These are phyloP conservation scores for Dolichotis patagonum DNA, from an alignment of 2,113 vertebrate genomes.

Conservation along the genomic window DNA sequence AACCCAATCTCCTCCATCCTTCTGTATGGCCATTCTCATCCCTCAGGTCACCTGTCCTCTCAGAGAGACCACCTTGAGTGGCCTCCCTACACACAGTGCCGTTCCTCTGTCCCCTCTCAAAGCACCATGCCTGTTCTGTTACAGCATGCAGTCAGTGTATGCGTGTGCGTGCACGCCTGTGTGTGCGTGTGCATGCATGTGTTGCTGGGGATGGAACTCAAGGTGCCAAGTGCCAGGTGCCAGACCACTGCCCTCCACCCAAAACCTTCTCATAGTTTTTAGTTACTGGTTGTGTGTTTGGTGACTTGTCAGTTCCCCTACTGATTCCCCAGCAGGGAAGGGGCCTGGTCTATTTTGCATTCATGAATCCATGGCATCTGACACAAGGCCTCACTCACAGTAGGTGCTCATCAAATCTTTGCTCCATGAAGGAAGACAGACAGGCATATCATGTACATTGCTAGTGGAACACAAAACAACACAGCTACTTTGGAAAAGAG, in stretches of 20 bases:
- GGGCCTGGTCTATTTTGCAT: neutral
- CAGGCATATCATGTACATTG: neutral
- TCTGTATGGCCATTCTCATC: neutral
- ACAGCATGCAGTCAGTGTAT: neutral
- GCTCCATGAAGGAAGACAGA: neutral
- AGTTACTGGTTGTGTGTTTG: neutral
- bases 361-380: neutral
- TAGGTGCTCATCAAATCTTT: neutral
- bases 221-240: neutral
- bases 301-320: neutral
- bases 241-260: neutral
- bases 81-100: neutral
- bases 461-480: neutral
- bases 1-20: neutral
- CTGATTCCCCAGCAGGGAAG: neutral
- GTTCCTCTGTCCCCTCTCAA: neutral
- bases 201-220: neutral
- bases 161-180: neutral
- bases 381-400: neutral
- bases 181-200: neutral
- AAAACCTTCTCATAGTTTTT: too few relatives aligned
- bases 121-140: neutral
- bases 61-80: neutral
- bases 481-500: neutral
- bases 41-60: neutral